Percentiles rank a stretch among this genome's conserved stretches.
Evolutionary conservation across 2,113 vertebrate species (phyloP).

Genomic region (Melanerpes aurifrons): DNA sequence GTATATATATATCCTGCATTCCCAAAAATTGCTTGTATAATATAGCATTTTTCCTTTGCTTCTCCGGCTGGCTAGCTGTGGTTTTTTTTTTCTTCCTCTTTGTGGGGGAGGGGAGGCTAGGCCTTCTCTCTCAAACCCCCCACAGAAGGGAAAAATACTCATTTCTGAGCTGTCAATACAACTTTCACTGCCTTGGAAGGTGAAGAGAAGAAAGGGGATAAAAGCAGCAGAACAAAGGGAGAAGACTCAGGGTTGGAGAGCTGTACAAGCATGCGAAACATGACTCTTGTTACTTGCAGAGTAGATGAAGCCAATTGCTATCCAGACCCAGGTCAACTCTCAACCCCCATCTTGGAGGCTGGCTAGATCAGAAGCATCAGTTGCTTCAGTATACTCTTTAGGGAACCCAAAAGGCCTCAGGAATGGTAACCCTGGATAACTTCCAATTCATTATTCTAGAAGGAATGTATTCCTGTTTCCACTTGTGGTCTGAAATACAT

Average conservation of each 20-base stretch:
- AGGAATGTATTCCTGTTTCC: not conserved
- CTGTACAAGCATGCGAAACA: not conserved
- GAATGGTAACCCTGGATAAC: not conserved
- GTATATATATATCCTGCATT: too few relatives aligned
- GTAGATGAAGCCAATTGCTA: not conserved
- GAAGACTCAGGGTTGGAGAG: not conserved
- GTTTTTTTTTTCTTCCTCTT: too few relatives aligned
- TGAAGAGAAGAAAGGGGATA: not conserved
- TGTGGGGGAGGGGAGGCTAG: too few relatives aligned
- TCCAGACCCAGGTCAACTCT: not conserved
- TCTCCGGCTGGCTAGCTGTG: too few relatives aligned
- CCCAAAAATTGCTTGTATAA: too few relatives aligned
- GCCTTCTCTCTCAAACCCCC: too few relatives aligned
- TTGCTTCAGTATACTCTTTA: not conserved
- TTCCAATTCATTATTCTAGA: not conserved
- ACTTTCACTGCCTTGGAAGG: not conserved
- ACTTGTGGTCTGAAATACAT: not conserved
- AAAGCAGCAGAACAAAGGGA: not conserved
- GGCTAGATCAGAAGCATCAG: not conserved
- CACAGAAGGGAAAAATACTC: not conserved
- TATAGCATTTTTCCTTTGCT: too few relatives aligned
- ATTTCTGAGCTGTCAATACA: not conserved
- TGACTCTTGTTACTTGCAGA: not conserved
- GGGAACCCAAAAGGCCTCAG: not conserved
- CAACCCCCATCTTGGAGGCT: not conserved